Percentiles rank a stretch among this genome's conserved stretches.
These are phyloP conservation scores for Oligia latruncula DNA, from an alignment of 2,888 invertebrate species.

Conservation along the genomic window DNA sequence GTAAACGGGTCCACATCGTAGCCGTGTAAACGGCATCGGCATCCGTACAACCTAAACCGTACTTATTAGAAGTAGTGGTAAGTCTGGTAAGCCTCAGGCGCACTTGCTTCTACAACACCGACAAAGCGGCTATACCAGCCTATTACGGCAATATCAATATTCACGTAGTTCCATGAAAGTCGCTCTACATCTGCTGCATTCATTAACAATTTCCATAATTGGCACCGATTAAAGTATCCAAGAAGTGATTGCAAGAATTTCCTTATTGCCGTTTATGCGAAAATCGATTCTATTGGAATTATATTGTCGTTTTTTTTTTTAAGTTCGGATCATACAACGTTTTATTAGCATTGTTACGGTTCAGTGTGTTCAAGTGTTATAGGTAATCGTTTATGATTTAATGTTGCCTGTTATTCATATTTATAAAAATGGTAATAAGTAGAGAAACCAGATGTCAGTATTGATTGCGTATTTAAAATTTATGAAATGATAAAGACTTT, in stretches of 20 bases:
- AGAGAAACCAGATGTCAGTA: slow-evolving; percentile 4
- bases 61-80: neutral
- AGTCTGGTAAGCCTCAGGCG: slow-evolving; percentile 2
- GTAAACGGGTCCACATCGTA: neutral
- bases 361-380: slow-evolving; percentile 8
- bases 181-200: slow-evolving; percentile 46
- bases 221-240: slow-evolving; percentile 61
- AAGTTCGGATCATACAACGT: neutral
- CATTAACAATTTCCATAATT: slow-evolving; percentile 70
- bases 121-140: slow-evolving; percentile 10
- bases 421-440: slow-evolving; percentile 21
- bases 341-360: slow-evolving; percentile 3
- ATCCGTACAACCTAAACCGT: neutral
- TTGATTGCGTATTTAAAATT: neutral
- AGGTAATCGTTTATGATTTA: slow-evolving; percentile 7
- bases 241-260: slow-evolving; percentile 64
- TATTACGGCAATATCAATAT: slow-evolving; percentile 44
- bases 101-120: neutral
- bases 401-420: slow-evolving; percentile 3
- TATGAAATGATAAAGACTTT: neutral
- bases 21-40: neutral
- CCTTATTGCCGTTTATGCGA: slow-evolving; percentile 60
- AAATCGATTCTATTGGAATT: slow-evolving; percentile 15
- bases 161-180: slow-evolving; percentile 42
- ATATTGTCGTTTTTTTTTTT: neutral